Percentiles rank a stretch among this genome's conserved stretches.
These are phyloP conservation scores for Adrianichthys oophorus DNA, from an alignment of 2,797 vertebrate species.

Conservation along the genomic window DNA sequence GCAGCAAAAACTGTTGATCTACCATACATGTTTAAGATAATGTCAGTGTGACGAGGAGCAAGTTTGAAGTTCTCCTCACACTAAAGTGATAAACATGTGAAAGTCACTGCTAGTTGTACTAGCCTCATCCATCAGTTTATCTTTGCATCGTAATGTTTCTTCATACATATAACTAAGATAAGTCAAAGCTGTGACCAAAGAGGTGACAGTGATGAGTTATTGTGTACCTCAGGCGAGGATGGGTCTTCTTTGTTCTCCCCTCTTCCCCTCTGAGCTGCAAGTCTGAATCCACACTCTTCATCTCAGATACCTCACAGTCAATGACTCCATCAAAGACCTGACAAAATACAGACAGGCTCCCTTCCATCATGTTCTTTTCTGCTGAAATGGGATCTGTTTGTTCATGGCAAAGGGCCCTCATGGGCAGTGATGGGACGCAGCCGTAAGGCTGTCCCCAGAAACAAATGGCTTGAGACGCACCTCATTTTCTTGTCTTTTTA, in stretches of 20 bases:
- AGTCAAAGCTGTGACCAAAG: conserved; percentile 24
- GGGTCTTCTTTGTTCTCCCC: conserved; percentile 38
- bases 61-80: conserved; percentile 2
- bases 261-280: conserved; percentile 19
- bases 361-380: conserved; percentile 77
- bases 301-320: conserved; percentile 61
- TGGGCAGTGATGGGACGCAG: conserved; percentile 52
- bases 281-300: conserved; percentile 39
- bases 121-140: conserved; percentile 15
- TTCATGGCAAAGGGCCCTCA: conserved; percentile 48
- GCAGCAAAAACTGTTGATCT: too few species aligned
- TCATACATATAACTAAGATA: conserved; percentile 2
- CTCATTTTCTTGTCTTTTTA: conserved; percentile 67
- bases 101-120: conserved; percentile 1
- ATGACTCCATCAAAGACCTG: conserved; percentile 80
- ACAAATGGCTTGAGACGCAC: conserved; percentile 63
- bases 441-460: conserved; percentile 50
- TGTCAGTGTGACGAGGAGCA: too few species aligned
- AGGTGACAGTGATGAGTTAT: conserved; percentile 17
- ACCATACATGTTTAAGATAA: too few species aligned
- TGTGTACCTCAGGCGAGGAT: conserved; percentile 10
- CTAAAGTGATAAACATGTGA: too few species aligned
- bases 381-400: conserved; percentile 78
- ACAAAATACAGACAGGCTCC: conserved; percentile 67
- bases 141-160: conserved; percentile 10